Conservation (phyloP, 2,113 vertebrate species). For the Ciconia stormi region DNA sequence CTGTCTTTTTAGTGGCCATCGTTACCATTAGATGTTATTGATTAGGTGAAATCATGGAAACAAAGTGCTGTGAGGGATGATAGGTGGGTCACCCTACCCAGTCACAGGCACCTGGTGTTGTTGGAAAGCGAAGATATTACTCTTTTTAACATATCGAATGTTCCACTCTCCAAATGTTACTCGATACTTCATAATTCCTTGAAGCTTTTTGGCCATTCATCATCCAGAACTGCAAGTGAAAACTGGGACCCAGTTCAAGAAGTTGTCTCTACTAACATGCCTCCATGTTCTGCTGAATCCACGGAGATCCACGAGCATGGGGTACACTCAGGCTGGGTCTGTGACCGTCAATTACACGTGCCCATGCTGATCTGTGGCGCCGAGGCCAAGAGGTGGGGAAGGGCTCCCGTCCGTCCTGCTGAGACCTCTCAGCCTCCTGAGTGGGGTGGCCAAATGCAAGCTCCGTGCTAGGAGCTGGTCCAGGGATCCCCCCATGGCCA, state of each 20-base stretch:
- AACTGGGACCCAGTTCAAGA: constrained; percentile 9
- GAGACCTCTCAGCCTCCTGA: not conserved
- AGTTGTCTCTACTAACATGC: not conserved
- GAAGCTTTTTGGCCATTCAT: not conserved
- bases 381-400: not conserved
- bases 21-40: not conserved
- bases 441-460: not conserved
- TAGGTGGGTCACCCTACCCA: not conserved
- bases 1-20: not conserved
- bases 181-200: not conserved
- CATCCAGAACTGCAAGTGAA: constrained; percentile 6
- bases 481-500: rapidly evolving
- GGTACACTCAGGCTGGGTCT: not conserved
- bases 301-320: rapidly evolving
- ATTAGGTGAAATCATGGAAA: not conserved
- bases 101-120: not conserved
- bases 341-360: rapidly evolving
- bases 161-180: not conserved
- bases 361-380: rapidly evolving
- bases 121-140: not conserved
- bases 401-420: not conserved
- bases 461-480: rapidly evolving
- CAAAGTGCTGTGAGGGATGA: not conserved
- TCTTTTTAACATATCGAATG: not conserved
- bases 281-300: not conserved